Conservation (phyloP, 2,113 vertebrate species). For the Hippocampus guttulatus region DNA sequence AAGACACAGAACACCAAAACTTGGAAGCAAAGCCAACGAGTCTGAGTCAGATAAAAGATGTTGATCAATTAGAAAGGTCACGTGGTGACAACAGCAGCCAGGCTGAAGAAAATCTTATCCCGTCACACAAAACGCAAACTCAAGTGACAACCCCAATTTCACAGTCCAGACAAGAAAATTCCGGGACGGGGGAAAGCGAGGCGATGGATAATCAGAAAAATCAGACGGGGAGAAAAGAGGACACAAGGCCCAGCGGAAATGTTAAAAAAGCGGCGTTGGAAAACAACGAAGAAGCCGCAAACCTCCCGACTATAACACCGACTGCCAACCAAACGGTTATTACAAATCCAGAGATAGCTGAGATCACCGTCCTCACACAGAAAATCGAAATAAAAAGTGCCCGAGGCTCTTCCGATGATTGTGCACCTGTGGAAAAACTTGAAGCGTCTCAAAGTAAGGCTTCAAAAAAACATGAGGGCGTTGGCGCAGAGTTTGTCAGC, state of each 20-base stretch:
- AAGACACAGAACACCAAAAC: constrained; percentile 3
- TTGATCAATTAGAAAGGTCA: background rate
- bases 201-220: constrained; percentile 8
- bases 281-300: constrained; percentile 13
- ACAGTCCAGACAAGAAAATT: background rate
- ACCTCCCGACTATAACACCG: constrained; percentile 12
- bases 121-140: constrained; percentile 13
- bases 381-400: constrained; percentile 20
- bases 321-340: background rate
- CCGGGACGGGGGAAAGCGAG: constrained; percentile 9
- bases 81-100: constrained; percentile 7
- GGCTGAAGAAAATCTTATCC: constrained; percentile 8
- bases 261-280: constrained; percentile 15
- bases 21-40: constrained; percentile 11
- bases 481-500: constrained; percentile 25
- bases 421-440: constrained; percentile 42
- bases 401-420: constrained; percentile 9
- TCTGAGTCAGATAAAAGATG: constrained; percentile 5
- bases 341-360: constrained; percentile 17
- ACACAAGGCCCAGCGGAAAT: constrained; percentile 1
- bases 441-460: constrained; percentile 39
- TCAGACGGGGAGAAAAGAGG: constrained; percentile 9
- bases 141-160: background rate
- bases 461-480: constrained; percentile 49
- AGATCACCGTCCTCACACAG: background rate